Percentiles rank a stretch among this genome's conserved stretches.
These are phyloP conservation scores for Procambarus virginalis DNA, from an alignment of 1,140 invertebrate genomes.

Conservation along the genomic window DNA sequence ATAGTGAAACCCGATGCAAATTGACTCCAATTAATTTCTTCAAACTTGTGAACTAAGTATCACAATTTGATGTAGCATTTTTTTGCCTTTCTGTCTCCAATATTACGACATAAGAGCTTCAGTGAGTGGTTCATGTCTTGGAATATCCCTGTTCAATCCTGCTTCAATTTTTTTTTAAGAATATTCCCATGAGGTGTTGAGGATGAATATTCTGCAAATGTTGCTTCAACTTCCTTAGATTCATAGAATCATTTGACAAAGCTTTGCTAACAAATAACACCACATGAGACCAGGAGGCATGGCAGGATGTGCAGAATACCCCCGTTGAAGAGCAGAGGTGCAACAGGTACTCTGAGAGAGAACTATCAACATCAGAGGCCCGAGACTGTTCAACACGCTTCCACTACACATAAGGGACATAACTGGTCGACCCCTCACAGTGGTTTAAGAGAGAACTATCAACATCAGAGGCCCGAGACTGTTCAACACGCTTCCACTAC, in stretches of 20 bases:
- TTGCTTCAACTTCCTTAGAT: conserved; percentile 30
- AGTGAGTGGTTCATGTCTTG: conserved; percentile 24
- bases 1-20: too few species aligned
- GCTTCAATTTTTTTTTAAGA: conserved; percentile 28
- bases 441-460: too few species aligned
- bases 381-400: too few species aligned
- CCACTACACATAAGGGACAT: too few species aligned
- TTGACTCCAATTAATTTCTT: not conserved
- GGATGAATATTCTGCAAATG: conserved; percentile 33
- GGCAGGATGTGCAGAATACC: too few species aligned
- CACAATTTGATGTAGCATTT: not conserved
- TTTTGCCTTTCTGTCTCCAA: conserved; percentile 12
- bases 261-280: conserved; percentile 28
- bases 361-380: too few species aligned
- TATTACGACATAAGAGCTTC: conserved; percentile 24
- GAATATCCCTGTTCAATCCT: conserved; percentile 31
- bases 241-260: conserved; percentile 46
- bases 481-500: too few species aligned
- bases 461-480: too few species aligned
- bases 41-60: conserved; percentile 34
- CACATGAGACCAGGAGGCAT: too few species aligned
- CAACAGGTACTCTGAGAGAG: too few species aligned
- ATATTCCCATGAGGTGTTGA: conserved; percentile 3
- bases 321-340: too few species aligned
- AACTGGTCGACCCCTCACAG: too few species aligned